Base-by-base conservation (phyloP, 37 sponge, comb jelly and placozoan species). In the Chondrosia reniformis region DNA sequence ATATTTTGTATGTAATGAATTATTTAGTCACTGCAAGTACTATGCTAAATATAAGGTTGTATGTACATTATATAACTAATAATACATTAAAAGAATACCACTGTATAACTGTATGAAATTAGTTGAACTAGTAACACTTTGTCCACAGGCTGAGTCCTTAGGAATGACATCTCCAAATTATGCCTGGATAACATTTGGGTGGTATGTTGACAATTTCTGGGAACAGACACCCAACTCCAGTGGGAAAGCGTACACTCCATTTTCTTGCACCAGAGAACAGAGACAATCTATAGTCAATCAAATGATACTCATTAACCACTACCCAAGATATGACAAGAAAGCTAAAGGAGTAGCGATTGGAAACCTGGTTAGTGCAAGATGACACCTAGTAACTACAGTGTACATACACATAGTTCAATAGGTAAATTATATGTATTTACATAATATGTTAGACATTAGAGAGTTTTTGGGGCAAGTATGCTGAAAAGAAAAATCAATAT, bases 151-250 rank as follows among this genome's bases (percentile, higher is more conserved):
- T 3, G 66, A 74, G 25, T 55, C 45, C n/a, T 45, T 76, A 22
- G 89, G 84, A 25, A 65, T 83, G 84, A 80, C 84, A 5, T n/a
- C 21, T 15, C 13, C 30, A 7, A 57, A 75, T 63, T 89, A 89
- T 55, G 62, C 40, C 0, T 89, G 86, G 86, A 34, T 89, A 2
- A 24, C 45, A 4, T 82, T 37, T 82, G 79, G 74, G 49, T 89
- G 86, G 90, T 89, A 85, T 55, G 45, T 46, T 0, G 62, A 78
- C 0, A 13, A 72, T 25, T 89, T 86, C 81, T 89, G 90, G 90
- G 31, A 24, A 30, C 13, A 12, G 3, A 54, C 21, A 4, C 33
- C 15, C 5, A 43, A 40, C 15, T 49, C 52, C 31, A 49, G 37
- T 34, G 10, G 52, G 10, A 15, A 4, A 9, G 1, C 44, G 5